These are phyloP conservation scores for Cervus canadensis DNA, from an alignment of 2,113 vertebrate species.

Conservation along the genomic window DNA sequence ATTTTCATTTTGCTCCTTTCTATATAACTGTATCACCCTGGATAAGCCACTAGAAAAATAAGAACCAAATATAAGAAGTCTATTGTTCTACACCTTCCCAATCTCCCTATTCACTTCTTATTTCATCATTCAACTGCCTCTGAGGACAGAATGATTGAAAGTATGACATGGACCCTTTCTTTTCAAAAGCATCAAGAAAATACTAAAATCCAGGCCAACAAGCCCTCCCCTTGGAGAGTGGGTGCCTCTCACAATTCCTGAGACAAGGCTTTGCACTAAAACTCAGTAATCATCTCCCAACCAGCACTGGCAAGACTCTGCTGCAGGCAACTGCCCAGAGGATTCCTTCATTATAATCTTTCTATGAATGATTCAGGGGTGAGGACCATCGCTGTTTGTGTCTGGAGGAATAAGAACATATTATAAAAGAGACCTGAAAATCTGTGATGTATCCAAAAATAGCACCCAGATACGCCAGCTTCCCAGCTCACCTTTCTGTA, in stretches of 20 bases:
- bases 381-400: constrained; percentile 11
- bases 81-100: background rate
- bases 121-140: background rate
- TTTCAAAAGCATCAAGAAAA: constrained; percentile 2
- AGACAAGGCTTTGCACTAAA: background rate
- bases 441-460: background rate
- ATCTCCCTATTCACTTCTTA: background rate
- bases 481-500: background rate
- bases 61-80: background rate
- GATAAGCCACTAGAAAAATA: background rate
- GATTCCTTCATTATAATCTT: constrained; percentile 6
- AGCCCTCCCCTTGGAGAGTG: background rate
- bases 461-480: background rate
- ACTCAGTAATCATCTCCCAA: background rate
- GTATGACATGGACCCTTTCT: background rate
- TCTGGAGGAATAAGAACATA: constrained; percentile 39
- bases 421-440: constrained; percentile 47
- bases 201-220: background rate
- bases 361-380: constrained; percentile 36
- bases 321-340: constrained; percentile 4
- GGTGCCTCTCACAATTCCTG: background rate
- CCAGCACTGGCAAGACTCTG: background rate
- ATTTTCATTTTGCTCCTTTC: background rate
- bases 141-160: background rate
- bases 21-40: background rate